Evolutionary conservation across 37 sponge, comb jelly and placozoan genomes (phyloP).

Genomic region (Ianthella basta): DNA sequence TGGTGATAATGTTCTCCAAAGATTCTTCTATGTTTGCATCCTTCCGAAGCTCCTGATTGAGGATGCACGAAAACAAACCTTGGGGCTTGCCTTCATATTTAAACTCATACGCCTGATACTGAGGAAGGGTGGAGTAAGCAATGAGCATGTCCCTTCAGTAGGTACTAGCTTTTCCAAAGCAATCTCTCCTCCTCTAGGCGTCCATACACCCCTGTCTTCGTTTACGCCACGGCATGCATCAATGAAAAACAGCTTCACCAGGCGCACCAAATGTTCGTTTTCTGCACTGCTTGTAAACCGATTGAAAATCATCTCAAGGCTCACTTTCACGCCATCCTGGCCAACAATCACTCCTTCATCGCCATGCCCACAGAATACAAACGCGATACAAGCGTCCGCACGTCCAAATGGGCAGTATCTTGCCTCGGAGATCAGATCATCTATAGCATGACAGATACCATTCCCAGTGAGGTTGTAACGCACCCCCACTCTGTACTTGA

Average conservation of each 20-base stretch:
- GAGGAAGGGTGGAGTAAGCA: constrained; percentile 44
- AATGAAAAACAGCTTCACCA: constrained; percentile 56
- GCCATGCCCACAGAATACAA: constrained; percentile 58
- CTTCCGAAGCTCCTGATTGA: neutral
- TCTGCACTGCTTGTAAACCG: neutral
- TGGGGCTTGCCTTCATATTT: neutral
- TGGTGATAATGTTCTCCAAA: neutral
- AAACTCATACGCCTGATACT: constrained; percentile 30
- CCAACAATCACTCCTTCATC: neutral
- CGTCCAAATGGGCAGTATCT: neutral
- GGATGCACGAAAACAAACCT: neutral
- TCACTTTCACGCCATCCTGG: constrained; percentile 34
- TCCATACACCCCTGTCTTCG: too few relatives aligned
- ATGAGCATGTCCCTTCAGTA: constrained; percentile 18
- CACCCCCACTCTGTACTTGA: neutral
- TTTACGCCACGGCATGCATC: constrained; percentile 60
- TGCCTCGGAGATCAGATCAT: neutral
- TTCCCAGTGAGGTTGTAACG: neutral
- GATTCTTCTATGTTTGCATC: neutral
- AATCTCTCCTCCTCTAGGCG: constrained; percentile 11
- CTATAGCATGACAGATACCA: neutral
- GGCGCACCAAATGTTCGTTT: neutral
- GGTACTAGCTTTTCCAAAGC: constrained; percentile 8
- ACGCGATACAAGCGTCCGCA: neutral
- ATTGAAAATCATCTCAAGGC: constrained; percentile 12